These are phyloP conservation scores for Unio pictorum DNA, from an alignment of 2,888 invertebrate genomes.

Conservation along the genomic window DNA sequence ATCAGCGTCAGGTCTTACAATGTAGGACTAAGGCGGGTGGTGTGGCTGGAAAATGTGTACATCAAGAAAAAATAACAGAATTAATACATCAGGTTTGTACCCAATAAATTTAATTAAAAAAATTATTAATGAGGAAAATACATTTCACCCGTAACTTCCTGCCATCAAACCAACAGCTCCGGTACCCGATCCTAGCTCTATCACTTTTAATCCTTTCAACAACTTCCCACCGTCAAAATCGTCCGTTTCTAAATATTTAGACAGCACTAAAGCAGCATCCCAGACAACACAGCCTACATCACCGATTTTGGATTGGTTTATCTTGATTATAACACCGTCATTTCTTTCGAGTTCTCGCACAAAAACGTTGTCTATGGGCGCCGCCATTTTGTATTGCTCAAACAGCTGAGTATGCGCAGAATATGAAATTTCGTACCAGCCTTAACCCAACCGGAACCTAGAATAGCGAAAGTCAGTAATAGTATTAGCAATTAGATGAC, in stretches of 20 bases:
- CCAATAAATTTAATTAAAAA: too few relatives aligned
- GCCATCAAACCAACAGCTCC: slow-evolving; percentile 83
- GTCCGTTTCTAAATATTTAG: slow-evolving; percentile 79
- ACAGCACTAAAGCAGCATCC: slow-evolving; percentile 84
- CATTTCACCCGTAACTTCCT: slow-evolving; percentile 79
- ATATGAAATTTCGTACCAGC: too few relatives aligned
- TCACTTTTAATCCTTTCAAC: slow-evolving; percentile 76
- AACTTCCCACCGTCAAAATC: slow-evolving; percentile 73
- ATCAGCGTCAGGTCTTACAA: too few relatives aligned
- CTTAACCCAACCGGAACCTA: too few relatives aligned
- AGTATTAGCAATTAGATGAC: too few relatives aligned
- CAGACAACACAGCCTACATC: slow-evolving; percentile 86
- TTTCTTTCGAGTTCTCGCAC: slow-evolving; percentile 53
- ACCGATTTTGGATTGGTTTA: slow-evolving; percentile 78
- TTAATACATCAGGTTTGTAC: too few relatives aligned
- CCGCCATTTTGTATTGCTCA: slow-evolving; percentile 35
- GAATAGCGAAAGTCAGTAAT: too few relatives aligned
- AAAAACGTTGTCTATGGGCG: slow-evolving; percentile 50
- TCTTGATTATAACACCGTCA: slow-evolving; percentile 43
- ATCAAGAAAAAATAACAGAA: too few relatives aligned
- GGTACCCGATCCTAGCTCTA: slow-evolving; percentile 84
- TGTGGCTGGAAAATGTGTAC: too few relatives aligned
- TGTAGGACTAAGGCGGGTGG: too few relatives aligned
- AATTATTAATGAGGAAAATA: too few relatives aligned
- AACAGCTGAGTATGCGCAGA: too few relatives aligned